These are phyloP conservation scores for Zophobas morio DNA, from an alignment of 1,140 invertebrate species.

Conservation along the genomic window DNA sequence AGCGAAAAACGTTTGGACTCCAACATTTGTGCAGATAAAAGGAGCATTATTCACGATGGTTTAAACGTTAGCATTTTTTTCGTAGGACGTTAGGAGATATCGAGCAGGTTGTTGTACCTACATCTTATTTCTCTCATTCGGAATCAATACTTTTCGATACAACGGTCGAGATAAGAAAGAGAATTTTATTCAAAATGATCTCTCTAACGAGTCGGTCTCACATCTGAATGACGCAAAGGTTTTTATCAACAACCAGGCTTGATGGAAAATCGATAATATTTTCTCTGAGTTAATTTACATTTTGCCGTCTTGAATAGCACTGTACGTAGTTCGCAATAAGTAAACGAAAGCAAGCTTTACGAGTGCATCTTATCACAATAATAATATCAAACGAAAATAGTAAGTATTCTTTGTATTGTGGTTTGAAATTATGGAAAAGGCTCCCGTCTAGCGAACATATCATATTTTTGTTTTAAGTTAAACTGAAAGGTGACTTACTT, in stretches of 20 bases:
- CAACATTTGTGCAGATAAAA: not conserved
- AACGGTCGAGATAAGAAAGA: slow-evolving; percentile 12
- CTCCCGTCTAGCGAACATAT: too few relatives aligned
- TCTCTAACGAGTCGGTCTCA: not conserved
- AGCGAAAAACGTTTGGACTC: not conserved
- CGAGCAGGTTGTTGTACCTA: not conserved
- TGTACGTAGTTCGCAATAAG: not conserved
- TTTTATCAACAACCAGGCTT: slow-evolving; percentile 15
- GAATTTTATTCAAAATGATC: slow-evolving; percentile 41
- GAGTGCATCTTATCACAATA: too few relatives aligned
- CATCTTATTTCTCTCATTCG: not conserved
- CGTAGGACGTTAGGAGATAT: not conserved
- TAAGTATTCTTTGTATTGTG: too few relatives aligned
- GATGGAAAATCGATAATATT: slow-evolving; percentile 37
- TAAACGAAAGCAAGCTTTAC: not conserved
- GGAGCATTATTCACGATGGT: not conserved
- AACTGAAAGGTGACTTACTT: too few relatives aligned
- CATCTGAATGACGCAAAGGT: slow-evolving; percentile 22
- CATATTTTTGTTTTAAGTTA: too few relatives aligned
- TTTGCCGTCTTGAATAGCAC: slow-evolving; percentile 3
- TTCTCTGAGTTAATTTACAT: slow-evolving; percentile 31
- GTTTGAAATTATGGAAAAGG: too few relatives aligned
- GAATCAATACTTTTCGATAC: slow-evolving; percentile 15
- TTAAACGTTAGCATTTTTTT: slow-evolving; percentile 10
- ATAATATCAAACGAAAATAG: too few relatives aligned